Conservation (phyloP, 1,140 invertebrate species). For the Drosophila paulistorum region DNA sequence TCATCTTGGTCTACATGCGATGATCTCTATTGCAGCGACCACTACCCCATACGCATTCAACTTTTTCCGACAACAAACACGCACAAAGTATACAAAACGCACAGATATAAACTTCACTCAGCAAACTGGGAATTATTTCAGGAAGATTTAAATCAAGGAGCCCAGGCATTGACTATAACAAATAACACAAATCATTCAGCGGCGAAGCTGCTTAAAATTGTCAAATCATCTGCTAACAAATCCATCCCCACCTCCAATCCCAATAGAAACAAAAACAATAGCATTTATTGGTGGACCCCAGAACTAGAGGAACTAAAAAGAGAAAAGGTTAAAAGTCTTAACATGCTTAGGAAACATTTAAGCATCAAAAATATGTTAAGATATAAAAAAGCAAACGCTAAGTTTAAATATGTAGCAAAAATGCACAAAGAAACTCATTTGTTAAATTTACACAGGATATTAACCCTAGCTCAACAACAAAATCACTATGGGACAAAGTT, state of each 20-base stretch:
- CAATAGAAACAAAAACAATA: background rate
- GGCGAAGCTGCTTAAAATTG: too few species aligned
- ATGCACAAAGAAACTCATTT: constrained; percentile 5
- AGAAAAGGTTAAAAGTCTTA: background rate
- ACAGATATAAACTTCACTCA: constrained; percentile 16
- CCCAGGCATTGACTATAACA: background rate
- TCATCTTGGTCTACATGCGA: background rate
- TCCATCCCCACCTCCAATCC: too few species aligned
- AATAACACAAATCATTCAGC: constrained; percentile 3
- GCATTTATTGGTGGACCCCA: background rate
- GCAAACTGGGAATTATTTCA: constrained; percentile 23
- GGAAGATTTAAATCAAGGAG: background rate
- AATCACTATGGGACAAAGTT: constrained; percentile 13
- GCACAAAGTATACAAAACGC: background rate
- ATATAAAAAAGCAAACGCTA: too few species aligned
- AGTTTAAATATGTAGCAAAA: too few species aligned
- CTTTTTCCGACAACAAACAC: constrained; percentile 3
- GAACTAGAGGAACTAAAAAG: background rate
- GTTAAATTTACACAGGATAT: constrained; percentile 11
- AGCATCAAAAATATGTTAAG: too few species aligned
- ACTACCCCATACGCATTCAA: constrained; percentile 11
- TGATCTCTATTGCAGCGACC: constrained; percentile 21
- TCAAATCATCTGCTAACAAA: too few species aligned
- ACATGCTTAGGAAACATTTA: too few species aligned
- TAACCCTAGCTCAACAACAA: constrained; percentile 3